These are phyloP conservation scores for Cephus sareptanus DNA, from an alignment of 2,888 invertebrate species.

Conservation along the genomic window DNA sequence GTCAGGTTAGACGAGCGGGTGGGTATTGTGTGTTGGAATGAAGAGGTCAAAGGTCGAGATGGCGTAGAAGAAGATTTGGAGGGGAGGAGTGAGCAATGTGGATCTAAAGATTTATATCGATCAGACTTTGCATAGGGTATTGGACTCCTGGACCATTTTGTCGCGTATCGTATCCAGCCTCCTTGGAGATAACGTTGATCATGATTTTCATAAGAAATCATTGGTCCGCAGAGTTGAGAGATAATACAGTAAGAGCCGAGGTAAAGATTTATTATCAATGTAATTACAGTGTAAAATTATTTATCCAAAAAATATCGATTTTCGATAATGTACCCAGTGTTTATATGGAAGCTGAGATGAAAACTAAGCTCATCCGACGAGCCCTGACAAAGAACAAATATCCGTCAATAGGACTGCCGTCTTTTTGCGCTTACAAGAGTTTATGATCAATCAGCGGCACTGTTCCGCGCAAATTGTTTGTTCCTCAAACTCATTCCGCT, in stretches of 20 bases:
- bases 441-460: slow-evolving; percentile 55
- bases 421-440: slow-evolving; percentile 37
- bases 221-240: not conserved
- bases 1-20: not conserved
- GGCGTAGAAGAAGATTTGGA: not conserved
- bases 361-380: not conserved
- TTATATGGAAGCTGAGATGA: not conserved
- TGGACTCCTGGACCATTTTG: not conserved
- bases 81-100: not conserved
- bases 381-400: not conserved
- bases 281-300: not conserved
- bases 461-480: slow-evolving; percentile 60
- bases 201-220: not conserved
- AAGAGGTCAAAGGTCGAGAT: not conserved
- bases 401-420: not conserved
- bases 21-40: not conserved
- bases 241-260: not conserved
- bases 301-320: not conserved
- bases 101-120: not conserved
- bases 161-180: not conserved
- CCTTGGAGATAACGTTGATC: not conserved
- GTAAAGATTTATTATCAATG: not conserved
- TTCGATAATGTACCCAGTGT: too few species aligned
- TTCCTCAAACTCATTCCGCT: slow-evolving; percentile 64
- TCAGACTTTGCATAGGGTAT: not conserved